These are phyloP conservation scores for Pleuronectes platessa DNA, from an alignment of 2,113 vertebrate genomes.

Conservation along the genomic window DNA sequence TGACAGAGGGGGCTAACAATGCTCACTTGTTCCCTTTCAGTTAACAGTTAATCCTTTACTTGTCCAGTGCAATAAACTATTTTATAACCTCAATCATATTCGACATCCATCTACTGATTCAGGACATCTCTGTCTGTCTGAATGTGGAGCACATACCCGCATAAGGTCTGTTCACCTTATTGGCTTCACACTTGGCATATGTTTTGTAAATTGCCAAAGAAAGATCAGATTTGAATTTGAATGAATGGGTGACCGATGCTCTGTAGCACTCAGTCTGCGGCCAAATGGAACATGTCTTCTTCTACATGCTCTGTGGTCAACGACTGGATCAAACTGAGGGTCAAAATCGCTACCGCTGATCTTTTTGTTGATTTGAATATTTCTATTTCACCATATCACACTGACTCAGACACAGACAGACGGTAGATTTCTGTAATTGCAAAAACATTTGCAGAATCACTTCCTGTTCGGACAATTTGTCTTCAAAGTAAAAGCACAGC, in stretches of 20 bases:
- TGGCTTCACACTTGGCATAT: background rate
- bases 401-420: too few relatives aligned
- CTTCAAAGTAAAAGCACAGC: background rate
- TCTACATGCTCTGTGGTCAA: too few relatives aligned
- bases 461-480: background rate
- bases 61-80: background rate
- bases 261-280: too few relatives aligned
- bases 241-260: too few relatives aligned
- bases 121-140: background rate
- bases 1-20: conserved; percentile 34
- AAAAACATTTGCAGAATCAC: background rate
- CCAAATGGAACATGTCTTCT: too few relatives aligned
- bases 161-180: background rate
- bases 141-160: background rate
- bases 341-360: too few relatives aligned
- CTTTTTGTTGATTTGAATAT: too few relatives aligned
- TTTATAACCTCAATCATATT: background rate
- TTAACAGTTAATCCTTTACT: background rate
- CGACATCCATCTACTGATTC: background rate
- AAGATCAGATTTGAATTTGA: too few relatives aligned
- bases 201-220: background rate
- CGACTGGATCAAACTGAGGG: too few relatives aligned
- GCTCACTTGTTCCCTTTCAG: conserved; percentile 11
- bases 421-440: too few relatives aligned
- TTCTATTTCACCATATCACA: too few relatives aligned